Percentiles rank a stretch among this genome's conserved stretches.
Evolutionary conservation across 2,113 vertebrate species (phyloP).

Genomic region (Sphaerodactylus townsendi): DNA sequence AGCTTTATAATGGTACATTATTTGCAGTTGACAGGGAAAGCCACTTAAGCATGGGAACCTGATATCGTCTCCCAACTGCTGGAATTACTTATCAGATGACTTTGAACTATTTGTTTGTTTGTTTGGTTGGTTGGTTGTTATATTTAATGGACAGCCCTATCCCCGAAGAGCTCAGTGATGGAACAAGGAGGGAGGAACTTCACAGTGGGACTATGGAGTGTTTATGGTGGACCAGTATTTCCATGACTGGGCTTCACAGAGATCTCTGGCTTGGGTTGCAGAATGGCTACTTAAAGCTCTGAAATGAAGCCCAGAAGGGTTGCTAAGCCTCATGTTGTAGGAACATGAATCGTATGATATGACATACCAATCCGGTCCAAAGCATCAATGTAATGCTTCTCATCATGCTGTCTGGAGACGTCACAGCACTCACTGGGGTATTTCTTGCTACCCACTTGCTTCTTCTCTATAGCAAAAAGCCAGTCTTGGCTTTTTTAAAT

Average conservation of each 20-base stretch:
- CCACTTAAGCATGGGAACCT: background rate
- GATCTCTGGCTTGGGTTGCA: background rate
- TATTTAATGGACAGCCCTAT: too few relatives aligned
- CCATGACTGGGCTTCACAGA: background rate
- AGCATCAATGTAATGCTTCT: background rate
- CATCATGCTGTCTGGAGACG: too few relatives aligned
- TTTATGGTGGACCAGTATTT: background rate
- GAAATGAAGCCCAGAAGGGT: background rate
- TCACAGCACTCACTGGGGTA: too few relatives aligned
- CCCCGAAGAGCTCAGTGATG: too few relatives aligned
- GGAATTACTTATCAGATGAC: background rate
- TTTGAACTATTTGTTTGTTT: too few relatives aligned
- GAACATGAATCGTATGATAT: background rate
- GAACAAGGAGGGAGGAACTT: background rate
- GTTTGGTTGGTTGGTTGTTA: too few relatives aligned
- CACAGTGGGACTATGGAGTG: background rate
- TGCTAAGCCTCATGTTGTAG: background rate
- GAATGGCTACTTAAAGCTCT: background rate
- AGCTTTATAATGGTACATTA: background rate
- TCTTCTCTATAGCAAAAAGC: too few relatives aligned
- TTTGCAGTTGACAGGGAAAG: background rate
- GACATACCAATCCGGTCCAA: too few relatives aligned
- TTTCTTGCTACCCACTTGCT: too few relatives aligned
- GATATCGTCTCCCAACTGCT: background rate
- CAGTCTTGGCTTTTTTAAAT: too few relatives aligned